Conservation (phyloP, 35 echinoderm and acorn worm genomes). For the Stichopus chloronotus region DNA sequence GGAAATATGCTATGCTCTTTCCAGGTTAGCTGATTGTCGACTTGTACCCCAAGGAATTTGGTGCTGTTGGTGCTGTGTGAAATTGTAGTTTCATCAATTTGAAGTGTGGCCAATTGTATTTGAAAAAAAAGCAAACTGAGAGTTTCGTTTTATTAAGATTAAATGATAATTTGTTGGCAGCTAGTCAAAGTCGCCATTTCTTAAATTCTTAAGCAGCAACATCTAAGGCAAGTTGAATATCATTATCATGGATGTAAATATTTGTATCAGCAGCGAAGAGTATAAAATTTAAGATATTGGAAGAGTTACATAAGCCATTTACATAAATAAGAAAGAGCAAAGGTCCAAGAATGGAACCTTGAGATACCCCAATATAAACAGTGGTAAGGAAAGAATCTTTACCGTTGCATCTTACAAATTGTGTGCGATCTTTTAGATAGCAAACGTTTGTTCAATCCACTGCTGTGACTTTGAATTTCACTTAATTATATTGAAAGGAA, state of each 20-base stretch:
- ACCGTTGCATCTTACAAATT: background rate
- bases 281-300: background rate
- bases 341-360: background rate
- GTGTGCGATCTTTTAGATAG: background rate
- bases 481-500: no score
- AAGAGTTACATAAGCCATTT: background rate
- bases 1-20: background rate
- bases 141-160: background rate
- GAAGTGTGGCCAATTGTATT: background rate
- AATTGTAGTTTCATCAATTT: background rate
- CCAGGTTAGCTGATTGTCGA: background rate
- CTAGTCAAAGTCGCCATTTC: background rate
- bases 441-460: no score
- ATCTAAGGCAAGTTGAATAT: background rate
- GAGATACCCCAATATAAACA: background rate
- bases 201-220: background rate
- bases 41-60: background rate
- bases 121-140: background rate
- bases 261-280: no score
- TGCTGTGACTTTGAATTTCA: no score
- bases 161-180: background rate
- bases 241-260: no score
- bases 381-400: background rate
- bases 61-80: background rate
- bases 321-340: background rate